Conservation (phyloP, 2,888 invertebrate genomes). For the Trichopria drosophilae region DNA sequence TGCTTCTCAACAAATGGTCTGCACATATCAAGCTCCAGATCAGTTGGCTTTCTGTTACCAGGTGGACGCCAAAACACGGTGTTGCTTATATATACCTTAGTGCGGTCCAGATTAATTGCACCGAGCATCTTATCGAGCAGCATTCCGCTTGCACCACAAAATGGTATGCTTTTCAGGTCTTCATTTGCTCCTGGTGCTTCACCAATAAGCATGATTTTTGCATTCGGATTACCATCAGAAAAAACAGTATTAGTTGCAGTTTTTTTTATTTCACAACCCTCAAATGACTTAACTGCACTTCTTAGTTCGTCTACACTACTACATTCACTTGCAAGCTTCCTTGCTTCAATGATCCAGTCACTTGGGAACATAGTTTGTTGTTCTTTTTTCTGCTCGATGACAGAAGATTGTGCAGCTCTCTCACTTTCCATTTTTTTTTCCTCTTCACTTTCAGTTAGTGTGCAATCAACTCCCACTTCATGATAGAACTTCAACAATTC, state of each 20-base stretch:
- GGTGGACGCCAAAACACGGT: constrained; percentile 25
- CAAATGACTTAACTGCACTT: constrained; percentile 13
- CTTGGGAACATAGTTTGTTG: constrained; percentile 17
- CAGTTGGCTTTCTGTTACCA: constrained; percentile 18
- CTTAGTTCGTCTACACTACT: constrained; percentile 16
- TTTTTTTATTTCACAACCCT: constrained; percentile 22
- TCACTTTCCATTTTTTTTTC: constrained; percentile 18
- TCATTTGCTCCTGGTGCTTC: constrained; percentile 24
- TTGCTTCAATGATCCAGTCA: constrained; percentile 23
- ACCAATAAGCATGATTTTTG: constrained; percentile 20
- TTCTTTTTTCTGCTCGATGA: constrained; percentile 16
- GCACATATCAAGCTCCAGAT: constrained; percentile 17
- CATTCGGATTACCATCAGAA: constrained; percentile 18
- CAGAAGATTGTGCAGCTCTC: constrained; percentile 13
- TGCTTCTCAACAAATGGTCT: constrained; percentile 25
- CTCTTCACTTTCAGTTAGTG: constrained; percentile 16
- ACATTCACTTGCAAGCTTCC: constrained; percentile 16
- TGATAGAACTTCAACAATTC: constrained; percentile 20
- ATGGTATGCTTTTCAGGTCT: constrained; percentile 20
- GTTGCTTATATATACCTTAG: constrained; percentile 18
- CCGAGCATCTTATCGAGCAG: constrained; percentile 20
- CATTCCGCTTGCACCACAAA: constrained; percentile 21
- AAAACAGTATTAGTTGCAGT: constrained; percentile 21
- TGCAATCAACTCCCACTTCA: constrained; percentile 23
- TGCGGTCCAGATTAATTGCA: constrained; percentile 10